Conservation (phyloP, 2,888 invertebrate genomes). For the Apoderus coryli region DNA sequence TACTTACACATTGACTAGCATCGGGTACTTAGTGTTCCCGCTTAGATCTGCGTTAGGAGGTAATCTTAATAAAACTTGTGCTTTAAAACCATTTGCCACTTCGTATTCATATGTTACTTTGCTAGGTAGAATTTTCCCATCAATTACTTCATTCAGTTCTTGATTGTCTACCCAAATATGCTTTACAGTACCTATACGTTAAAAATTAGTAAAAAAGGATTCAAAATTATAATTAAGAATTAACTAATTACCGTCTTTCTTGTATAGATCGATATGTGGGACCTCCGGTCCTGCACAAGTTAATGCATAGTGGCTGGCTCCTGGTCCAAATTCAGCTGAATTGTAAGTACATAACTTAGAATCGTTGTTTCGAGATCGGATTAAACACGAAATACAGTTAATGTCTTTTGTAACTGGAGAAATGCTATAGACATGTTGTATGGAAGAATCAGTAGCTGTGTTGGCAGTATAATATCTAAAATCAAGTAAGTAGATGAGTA, state of each 20-base stretch:
- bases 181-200: too few species aligned
- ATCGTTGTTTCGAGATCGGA: conserved; percentile 35
- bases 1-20: conserved; percentile 73
- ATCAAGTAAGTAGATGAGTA: conserved; percentile 5
- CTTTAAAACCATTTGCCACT: conserved; percentile 49
- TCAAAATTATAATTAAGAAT: too few species aligned
- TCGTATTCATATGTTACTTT: conserved; percentile 46
- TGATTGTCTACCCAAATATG: conserved; percentile 66
- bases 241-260: too few species aligned
- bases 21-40: conserved; percentile 58
- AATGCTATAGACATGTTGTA: conserved; percentile 68
- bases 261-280: conserved; percentile 55
- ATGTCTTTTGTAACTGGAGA: conserved; percentile 36
- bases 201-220: too few species aligned
- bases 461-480: conserved; percentile 77
- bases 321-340: conserved; percentile 50
- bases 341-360: conserved; percentile 49
- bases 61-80: conserved; percentile 58
- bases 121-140: conserved; percentile 39
- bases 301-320: conserved; percentile 52
- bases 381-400: conserved; percentile 64
- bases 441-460: conserved; percentile 54
- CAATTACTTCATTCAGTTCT: conserved; percentile 36
- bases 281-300: conserved; percentile 75
- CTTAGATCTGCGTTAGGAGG: conserved; percentile 53